Conservation (phyloP, 2,797 vertebrate species). For the Cephalopachus bancanus region DNA sequence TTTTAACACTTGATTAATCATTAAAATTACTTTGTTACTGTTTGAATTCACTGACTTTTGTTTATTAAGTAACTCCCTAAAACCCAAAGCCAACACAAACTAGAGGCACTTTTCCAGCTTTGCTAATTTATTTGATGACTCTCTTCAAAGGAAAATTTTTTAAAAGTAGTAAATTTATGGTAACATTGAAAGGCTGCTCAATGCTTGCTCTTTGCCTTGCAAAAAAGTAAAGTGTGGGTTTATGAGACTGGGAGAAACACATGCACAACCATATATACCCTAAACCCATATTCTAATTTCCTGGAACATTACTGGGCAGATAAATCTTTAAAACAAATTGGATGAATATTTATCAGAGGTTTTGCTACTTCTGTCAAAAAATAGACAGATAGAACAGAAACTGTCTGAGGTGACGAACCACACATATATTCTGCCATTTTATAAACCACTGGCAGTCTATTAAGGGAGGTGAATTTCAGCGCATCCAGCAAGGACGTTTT, state of each 20-base stretch:
- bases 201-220: constrained; percentile 82
- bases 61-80: constrained; percentile 91
- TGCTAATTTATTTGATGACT: constrained; percentile 90
- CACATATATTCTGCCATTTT: constrained; percentile 77
- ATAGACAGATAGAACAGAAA: constrained; percentile 78
- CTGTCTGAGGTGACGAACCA: constrained; percentile 78
- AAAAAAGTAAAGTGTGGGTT: constrained; percentile 78
- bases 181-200: constrained; percentile 85
- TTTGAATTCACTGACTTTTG: constrained; percentile 89
- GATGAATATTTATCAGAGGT: constrained; percentile 78
- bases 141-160: constrained; percentile 87
- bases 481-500: constrained; percentile 70
- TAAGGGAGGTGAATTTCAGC: constrained; percentile 75
- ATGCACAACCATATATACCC: background rate
- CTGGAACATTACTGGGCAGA: constrained; percentile 78
- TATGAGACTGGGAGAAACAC: constrained; percentile 73
- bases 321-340: constrained; percentile 84
- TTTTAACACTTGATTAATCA: constrained; percentile 93
- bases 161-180: constrained; percentile 86
- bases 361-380: constrained; percentile 73
- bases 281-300: constrained; percentile 82
- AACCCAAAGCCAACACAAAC: constrained; percentile 89
- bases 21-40: constrained; percentile 90
- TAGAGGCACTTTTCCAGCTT: constrained; percentile 87
- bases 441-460: constrained; percentile 76